Percentiles rank a stretch among this genome's conserved stretches.
Conservation (phyloP, 2,113 vertebrate genomes). For the Eretmochelys imbricata region DNA sequence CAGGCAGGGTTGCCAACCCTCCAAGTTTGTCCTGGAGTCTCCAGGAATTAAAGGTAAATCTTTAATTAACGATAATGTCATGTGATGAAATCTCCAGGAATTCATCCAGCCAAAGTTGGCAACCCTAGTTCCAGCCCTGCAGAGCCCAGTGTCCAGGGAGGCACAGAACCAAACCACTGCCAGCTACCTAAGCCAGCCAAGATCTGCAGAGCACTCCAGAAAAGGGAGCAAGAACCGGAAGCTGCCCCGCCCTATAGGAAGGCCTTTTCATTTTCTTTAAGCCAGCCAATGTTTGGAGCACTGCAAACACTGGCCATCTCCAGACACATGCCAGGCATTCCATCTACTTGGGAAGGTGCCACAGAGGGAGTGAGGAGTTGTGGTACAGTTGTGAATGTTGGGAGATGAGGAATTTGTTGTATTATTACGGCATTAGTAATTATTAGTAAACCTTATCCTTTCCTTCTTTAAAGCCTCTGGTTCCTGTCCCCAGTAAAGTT, state of each 20-base stretch:
- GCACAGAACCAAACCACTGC: not conserved
- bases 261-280: not conserved
- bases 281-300: not conserved
- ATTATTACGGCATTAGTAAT: not conserved
- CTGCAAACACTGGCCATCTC: no score
- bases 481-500: not conserved
- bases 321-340: no score
- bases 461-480: not conserved
- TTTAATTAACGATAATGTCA: no score
- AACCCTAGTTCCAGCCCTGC: not conserved
- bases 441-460: not conserved
- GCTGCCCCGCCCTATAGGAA: not conserved
- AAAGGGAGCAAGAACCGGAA: not conserved
- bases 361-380: not conserved
- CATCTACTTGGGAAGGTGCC: not conserved
- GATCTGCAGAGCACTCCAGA: not conserved
- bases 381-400: not conserved
- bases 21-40: no score
- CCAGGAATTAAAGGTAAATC: no score
- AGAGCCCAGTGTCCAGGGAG: not conserved
- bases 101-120: no score
- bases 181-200: not conserved
- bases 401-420: not conserved
- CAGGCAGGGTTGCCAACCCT: not conserved
- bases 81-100: no score